phyloP scores from a whole-genome alignment of 2,797 vertebrate species.

The Trichosurus vulpecula region DNA sequence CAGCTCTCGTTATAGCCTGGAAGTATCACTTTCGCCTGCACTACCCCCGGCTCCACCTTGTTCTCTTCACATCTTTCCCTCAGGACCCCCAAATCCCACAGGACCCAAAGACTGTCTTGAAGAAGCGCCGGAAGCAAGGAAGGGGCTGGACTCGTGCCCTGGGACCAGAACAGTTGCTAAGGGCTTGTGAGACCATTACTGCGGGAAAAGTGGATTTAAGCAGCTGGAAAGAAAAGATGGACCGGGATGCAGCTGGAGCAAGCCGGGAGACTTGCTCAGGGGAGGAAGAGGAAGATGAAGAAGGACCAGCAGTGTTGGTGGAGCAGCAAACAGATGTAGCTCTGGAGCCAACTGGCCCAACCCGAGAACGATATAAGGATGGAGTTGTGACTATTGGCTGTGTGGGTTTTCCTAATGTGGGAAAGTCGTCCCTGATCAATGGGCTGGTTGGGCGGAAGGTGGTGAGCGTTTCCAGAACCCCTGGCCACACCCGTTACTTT shows the following conservation, averaged over 20 bases:
- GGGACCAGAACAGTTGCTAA: constrained; percentile 90
- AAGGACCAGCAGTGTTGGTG: constrained; percentile 86
- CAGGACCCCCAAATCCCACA: constrained; percentile 83
- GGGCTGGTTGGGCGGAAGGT: constrained; percentile 93
- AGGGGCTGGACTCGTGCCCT: constrained; percentile 88
- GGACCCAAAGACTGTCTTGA: constrained; percentile 84
- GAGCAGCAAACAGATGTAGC: constrained; percentile 91
- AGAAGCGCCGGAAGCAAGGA: constrained; percentile 90
- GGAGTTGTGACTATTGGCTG: constrained; percentile 94
- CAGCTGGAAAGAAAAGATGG: constrained; percentile 95
- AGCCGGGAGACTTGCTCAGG: constrained; percentile 70
- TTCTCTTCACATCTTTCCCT: constrained; percentile 94
- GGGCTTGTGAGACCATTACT: constrained; percentile 91
- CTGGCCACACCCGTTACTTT: constrained; percentile 97
- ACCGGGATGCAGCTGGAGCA: constrained; percentile 87
- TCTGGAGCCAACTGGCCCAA: constrained; percentile 87
- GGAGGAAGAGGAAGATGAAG: constrained; percentile 84
- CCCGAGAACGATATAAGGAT: constrained; percentile 92
- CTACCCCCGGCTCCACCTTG: constrained; percentile 89
- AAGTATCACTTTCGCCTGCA: constrained; percentile 91
- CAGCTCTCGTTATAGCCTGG: constrained; percentile 92
- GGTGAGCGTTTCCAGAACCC: constrained; percentile 94
- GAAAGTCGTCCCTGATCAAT: constrained; percentile 94
- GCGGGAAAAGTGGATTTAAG: constrained; percentile 92
- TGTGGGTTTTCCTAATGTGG: constrained; percentile 94